Conservation (phyloP, 2,888 invertebrate genomes). For the Caenorhabditis parvicauda region DNA sequence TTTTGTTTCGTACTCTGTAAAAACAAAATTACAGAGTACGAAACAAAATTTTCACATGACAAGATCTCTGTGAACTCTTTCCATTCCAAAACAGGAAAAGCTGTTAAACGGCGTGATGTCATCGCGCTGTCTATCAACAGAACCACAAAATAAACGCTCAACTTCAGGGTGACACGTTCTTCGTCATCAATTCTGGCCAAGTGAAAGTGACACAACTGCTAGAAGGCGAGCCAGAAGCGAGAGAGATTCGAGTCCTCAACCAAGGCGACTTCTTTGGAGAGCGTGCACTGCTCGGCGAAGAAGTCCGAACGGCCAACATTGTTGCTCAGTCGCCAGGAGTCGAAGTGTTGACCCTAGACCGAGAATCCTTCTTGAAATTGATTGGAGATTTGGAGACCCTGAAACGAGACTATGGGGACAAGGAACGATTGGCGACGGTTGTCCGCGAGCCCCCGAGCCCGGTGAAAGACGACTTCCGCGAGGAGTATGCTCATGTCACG, state of each 20-base stretch:
- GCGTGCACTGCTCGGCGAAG: constrained; percentile 80
- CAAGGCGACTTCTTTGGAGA: constrained; percentile 84
- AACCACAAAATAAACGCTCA: no score
- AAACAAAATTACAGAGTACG: no score
- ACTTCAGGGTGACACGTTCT: constrained; percentile 80
- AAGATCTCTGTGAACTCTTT: no score
- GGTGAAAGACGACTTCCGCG: constrained; percentile 53
- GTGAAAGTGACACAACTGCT: constrained; percentile 64
- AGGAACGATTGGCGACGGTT: constrained; percentile 50
- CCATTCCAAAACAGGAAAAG: no score
- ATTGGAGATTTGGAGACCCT: constrained; percentile 79
- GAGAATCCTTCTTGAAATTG: constrained; percentile 75
- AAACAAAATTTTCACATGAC: no score
- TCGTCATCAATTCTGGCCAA: constrained; percentile 76
- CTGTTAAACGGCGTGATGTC: no score
- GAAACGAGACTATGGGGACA: constrained; percentile 75
- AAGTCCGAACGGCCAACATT: constrained; percentile 82
- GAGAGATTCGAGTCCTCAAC: constrained; percentile 72
- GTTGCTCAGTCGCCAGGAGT: constrained; percentile 80
- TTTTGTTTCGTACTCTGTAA: no score
- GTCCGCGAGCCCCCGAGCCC: constrained; percentile 45
- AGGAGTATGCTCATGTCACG: constrained; percentile 71
- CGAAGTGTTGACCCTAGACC: constrained; percentile 82
- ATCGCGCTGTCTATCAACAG: no score
- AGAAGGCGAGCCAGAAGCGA: constrained; percentile 68